Evolutionary conservation across 2,888 invertebrate species (phyloP).

Genomic region (Megastigmus dorsalis): DNA sequence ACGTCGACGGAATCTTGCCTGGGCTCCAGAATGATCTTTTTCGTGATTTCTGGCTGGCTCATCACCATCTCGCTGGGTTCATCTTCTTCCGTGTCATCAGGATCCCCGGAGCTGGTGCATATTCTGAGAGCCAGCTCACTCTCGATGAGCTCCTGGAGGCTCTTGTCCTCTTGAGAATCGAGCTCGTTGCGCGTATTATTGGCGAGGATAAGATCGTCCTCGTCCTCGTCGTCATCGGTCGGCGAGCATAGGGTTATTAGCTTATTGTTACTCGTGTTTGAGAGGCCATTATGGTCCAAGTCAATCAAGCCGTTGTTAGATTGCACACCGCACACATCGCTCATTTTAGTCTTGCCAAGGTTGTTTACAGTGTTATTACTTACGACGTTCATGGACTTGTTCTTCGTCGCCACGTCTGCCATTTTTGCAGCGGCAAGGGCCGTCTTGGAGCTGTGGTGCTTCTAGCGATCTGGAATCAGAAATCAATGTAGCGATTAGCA

Average conservation of each 20-base stretch:
- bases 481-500: constrained; percentile 12
- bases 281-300: constrained; percentile 67
- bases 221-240: constrained; percentile 65
- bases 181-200: constrained; percentile 69
- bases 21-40: constrained; percentile 64
- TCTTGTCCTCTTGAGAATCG: constrained; percentile 69
- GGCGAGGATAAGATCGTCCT: constrained; percentile 67
- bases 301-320: constrained; percentile 74
- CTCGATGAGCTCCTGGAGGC: constrained; percentile 71
- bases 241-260: constrained; percentile 55
- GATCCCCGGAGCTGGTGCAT: constrained; percentile 60
- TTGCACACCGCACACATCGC: constrained; percentile 68
- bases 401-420: constrained; percentile 73
- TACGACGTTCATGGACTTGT: constrained; percentile 71
- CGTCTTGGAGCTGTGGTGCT: constrained; percentile 6
- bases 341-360: constrained; percentile 60
- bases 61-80: constrained; percentile 43
- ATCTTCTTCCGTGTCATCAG: constrained; percentile 55
- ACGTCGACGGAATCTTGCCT: constrained; percentile 61
- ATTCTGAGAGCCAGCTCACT: constrained; percentile 71
- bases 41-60: constrained; percentile 62
- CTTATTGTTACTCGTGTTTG: constrained; percentile 70
- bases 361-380: constrained; percentile 66
- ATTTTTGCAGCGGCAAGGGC: constrained; percentile 59
- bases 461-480: constrained; percentile 39